These are phyloP conservation scores for Drosophila trichaetosa DNA, from an alignment of 2,888 invertebrate genomes.

Conservation along the genomic window DNA sequence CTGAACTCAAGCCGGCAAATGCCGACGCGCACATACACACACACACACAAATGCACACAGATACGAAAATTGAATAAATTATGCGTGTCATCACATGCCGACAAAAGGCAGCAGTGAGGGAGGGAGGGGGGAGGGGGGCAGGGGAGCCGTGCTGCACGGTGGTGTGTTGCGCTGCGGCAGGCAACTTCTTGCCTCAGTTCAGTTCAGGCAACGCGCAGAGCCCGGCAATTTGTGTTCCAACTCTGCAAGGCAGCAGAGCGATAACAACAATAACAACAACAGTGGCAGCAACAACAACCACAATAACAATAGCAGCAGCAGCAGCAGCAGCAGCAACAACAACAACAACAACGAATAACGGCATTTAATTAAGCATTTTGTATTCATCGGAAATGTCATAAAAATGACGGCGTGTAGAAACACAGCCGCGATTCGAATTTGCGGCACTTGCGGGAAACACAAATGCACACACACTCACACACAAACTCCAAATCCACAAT, in stretches of 20 bases:
- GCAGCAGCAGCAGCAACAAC: slow-evolving; percentile 29
- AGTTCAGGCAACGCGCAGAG: slow-evolving; percentile 15
- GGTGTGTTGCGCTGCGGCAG: slow-evolving; percentile 13
- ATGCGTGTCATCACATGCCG: slow-evolving; percentile 81
- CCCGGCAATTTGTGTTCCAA: slow-evolving; percentile 65
- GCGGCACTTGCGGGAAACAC: slow-evolving; percentile 22
- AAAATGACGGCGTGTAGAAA: slow-evolving; percentile 64
- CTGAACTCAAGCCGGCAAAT: slow-evolving; percentile 42
- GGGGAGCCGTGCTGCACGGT: neutral
- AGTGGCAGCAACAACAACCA: slow-evolving; percentile 16
- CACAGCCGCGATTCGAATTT: slow-evolving; percentile 48
- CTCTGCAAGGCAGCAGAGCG: slow-evolving; percentile 29
- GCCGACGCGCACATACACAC: slow-evolving; percentile 22
- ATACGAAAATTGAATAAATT: slow-evolving; percentile 80
- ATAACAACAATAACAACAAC: neutral
- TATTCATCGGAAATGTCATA: slow-evolving; percentile 83
- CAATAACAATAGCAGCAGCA: slow-evolving; percentile 30
- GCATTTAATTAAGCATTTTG: slow-evolving; percentile 83
- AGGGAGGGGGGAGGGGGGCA: neutral
- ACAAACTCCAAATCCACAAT: slow-evolving; percentile 26
- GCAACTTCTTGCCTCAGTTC: slow-evolving; percentile 26
- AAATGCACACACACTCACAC: slow-evolving; percentile 7
- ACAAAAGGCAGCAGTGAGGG: slow-evolving; percentile 25
- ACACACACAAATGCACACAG: slow-evolving; percentile 29
- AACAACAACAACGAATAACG: slow-evolving; percentile 50